These are phyloP conservation scores for Reinhardtius hippoglossoides DNA, from an alignment of 2,113 vertebrate genomes.

Conservation along the genomic window DNA sequence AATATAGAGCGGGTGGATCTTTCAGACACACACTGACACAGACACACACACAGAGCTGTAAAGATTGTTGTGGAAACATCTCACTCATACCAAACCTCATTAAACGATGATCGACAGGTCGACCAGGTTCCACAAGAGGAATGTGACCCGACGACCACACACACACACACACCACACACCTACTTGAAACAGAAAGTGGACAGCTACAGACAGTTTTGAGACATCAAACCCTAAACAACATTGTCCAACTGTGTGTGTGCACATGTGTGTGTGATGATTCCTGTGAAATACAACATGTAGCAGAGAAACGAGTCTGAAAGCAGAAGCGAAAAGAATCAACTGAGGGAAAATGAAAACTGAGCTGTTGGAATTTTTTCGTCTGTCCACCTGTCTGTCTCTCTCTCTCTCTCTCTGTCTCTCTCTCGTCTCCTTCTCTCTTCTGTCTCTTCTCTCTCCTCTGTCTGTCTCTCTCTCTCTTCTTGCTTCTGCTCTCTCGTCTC, in stretches of 20 bases:
- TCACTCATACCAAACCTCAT: neutral
- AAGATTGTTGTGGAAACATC: neutral
- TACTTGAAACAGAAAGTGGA: neutral
- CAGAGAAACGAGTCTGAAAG: constrained; percentile 13
- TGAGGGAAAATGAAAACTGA: neutral
- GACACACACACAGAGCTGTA: too few species aligned
- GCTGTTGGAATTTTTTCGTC: neutral
- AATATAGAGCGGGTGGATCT: too few species aligned
- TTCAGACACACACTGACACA: neutral
- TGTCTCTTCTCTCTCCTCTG: too few species aligned
- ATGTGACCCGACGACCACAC: neutral
- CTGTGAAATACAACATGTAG: neutral
- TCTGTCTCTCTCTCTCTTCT: too few species aligned
- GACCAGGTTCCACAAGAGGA: neutral
- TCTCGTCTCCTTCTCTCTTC: too few species aligned
- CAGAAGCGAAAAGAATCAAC: constrained; percentile 25
- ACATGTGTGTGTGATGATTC: neutral
- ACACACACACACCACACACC: neutral
- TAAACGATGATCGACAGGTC: neutral
- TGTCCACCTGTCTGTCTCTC: neutral
- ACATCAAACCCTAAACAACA: too few species aligned
- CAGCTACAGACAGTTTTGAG: neutral
- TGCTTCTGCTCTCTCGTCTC: too few species aligned
- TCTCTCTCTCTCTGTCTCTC: too few species aligned
- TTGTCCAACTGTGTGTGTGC: neutral